phyloP scores from a whole-genome alignment of 2,113 vertebrate genomes.

The Heterotilapia buettikoferi region DNA sequence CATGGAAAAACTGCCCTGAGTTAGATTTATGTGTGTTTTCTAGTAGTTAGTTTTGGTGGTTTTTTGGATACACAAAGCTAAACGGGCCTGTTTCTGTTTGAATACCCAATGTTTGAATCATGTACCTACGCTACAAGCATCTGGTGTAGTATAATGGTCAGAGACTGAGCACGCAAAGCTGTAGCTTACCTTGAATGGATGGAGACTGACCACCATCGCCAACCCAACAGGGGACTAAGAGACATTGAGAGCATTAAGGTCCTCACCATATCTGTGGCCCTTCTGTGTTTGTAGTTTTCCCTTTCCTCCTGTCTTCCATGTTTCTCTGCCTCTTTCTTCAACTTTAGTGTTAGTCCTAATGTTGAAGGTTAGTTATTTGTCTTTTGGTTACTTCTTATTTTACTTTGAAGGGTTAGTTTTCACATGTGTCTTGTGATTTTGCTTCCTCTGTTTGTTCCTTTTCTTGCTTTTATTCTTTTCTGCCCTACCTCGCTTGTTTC shows the following conservation, averaged over 20 bases:
- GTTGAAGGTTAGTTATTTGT: neutral
- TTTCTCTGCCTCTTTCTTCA: neutral
- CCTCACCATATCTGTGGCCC: neutral
- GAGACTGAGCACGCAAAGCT: neutral
- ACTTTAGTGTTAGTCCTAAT: neutral
- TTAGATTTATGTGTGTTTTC: neutral
- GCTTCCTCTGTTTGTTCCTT: neutral
- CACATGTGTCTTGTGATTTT: neutral
- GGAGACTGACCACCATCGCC: neutral
- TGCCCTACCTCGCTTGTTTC: neutral
- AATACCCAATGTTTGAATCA: neutral
- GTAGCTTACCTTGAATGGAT: neutral
- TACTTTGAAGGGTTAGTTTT: neutral
- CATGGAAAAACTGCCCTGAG: neutral
- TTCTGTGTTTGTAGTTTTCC: neutral
- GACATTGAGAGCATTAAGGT: neutral
- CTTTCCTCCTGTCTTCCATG: neutral
- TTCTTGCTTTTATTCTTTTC: neutral
- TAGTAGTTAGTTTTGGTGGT: accelerated
- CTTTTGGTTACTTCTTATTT: neutral
- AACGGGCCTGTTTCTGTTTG: neutral
- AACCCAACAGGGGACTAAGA: neutral
- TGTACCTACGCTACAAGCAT: neutral
- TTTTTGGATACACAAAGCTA: neutral
- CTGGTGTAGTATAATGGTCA: neutral